Evolutionary conservation across 2,888 invertebrate genomes (phyloP).

Genomic region (Alviniconcha strummeri): DNA sequence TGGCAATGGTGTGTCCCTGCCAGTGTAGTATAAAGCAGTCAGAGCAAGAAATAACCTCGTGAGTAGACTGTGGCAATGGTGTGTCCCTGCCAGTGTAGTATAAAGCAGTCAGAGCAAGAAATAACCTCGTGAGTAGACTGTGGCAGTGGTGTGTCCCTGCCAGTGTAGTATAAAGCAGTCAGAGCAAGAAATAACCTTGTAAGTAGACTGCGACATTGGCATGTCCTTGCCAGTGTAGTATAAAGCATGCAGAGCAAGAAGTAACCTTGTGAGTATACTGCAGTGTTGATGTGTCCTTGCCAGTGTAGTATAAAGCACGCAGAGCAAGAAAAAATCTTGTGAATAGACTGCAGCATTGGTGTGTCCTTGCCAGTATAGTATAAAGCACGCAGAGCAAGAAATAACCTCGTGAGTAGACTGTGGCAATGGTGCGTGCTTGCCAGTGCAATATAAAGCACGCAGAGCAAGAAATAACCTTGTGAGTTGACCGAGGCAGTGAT

Average conservation of each 20-base stretch:
- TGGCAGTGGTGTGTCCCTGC: too few relatives aligned
- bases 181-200: slow-evolving; percentile 80
- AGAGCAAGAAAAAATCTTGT: slow-evolving; percentile 80
- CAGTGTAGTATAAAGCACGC: slow-evolving; percentile 78
- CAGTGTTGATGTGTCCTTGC: too few relatives aligned
- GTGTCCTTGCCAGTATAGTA: slow-evolving; percentile 51
- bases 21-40: slow-evolving; percentile 78
- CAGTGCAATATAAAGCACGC: slow-evolving; percentile 78
- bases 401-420: slow-evolving; percentile 79
- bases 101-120: slow-evolving; percentile 79
- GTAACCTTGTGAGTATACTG: slow-evolving; percentile 79
- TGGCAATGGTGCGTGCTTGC: too few relatives aligned
- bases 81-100: slow-evolving; percentile 51
- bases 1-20: too few relatives aligned
- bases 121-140: slow-evolving; percentile 79
- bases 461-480: slow-evolving; percentile 80
- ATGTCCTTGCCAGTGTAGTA: slow-evolving; percentile 53
- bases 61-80: slow-evolving; percentile 52
- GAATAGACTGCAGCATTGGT: slow-evolving; percentile 52
- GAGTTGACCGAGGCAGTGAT: slow-evolving; percentile 53
- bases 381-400: slow-evolving; percentile 79
- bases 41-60: slow-evolving; percentile 80
- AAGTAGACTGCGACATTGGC: slow-evolving; percentile 52
- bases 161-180: slow-evolving; percentile 78
- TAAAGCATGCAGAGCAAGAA: slow-evolving; percentile 79